These are phyloP conservation scores for Heliconius sara DNA, from an alignment of 2,888 invertebrate genomes.

Conservation along the genomic window DNA sequence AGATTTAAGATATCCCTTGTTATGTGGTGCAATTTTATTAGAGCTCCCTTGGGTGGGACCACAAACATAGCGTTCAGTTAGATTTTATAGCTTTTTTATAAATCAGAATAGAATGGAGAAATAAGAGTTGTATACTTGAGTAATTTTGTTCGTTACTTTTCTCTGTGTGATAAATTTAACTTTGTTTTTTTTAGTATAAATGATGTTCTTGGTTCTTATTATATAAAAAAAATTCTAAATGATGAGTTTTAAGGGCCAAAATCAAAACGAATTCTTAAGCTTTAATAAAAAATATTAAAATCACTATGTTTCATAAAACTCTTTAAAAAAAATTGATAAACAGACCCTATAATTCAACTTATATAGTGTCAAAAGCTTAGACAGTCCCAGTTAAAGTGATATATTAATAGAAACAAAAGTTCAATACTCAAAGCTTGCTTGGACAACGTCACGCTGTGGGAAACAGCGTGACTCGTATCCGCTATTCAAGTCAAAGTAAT, in stretches of 20 bases:
- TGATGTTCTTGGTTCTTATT: too few species aligned
- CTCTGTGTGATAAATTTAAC: background rate
- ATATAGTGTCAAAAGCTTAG: background rate
- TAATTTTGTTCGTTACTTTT: background rate
- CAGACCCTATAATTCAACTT: background rate
- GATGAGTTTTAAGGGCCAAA: too few species aligned
- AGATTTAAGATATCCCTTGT: background rate
- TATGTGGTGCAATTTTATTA: background rate
- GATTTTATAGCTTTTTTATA: background rate
- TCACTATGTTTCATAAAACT: too few species aligned
- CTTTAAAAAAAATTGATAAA: background rate
- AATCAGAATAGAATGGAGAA: background rate
- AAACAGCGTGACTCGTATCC: background rate
- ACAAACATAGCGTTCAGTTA: too few species aligned
- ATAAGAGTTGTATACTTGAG: background rate
- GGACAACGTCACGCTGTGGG: background rate
- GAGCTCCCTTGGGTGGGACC: background rate
- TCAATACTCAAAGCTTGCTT: background rate
- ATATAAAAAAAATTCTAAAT: too few species aligned
- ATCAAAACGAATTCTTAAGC: too few species aligned
- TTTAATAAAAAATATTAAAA: background rate
- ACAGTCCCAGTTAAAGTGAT: background rate
- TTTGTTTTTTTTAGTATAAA: too few species aligned
- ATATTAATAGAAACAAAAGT: background rate
- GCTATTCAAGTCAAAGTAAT: background rate